A percentile compares a stretch with the other conserved stretches of the same genome.
Evolutionary conservation across 2,113 vertebrate species (phyloP).

Genomic region (Oophaga pumilio): DNA sequence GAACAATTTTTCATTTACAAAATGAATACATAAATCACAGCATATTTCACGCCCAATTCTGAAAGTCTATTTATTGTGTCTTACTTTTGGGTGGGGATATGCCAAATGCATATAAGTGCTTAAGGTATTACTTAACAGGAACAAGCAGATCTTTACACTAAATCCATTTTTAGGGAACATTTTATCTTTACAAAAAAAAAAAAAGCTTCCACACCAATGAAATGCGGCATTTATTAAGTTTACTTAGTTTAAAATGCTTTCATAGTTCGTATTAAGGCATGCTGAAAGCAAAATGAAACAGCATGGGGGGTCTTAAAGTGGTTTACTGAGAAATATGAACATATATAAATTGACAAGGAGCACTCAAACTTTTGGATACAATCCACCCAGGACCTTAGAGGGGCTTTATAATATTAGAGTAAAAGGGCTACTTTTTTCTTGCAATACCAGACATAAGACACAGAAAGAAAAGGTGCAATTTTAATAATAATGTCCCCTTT

Average conservation of each 20-base stretch:
- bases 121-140: not conserved
- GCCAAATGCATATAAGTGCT: not conserved
- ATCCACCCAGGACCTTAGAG: not conserved
- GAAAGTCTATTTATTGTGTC: not conserved
- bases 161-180: too few relatives aligned
- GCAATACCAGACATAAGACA: not conserved
- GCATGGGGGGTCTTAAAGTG: not conserved
- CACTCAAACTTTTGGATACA: not conserved
- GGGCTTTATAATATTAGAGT: not conserved
- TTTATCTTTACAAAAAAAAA: too few relatives aligned
- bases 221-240: not conserved
- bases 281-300: not conserved
- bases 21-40: not conserved
- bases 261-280: not conserved
- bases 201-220: not conserved
- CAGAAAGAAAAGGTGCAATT: not conserved
- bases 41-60: not conserved
- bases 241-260: not conserved
- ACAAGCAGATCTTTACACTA: not conserved
- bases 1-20: not conserved
- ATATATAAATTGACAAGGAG: not conserved
- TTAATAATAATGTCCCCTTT: too few relatives aligned
- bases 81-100: not conserved
- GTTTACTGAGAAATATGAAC: too few relatives aligned
- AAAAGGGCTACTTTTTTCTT: not conserved